These are phyloP conservation scores for Misgurnus mizolepis DNA, from an alignment of 2,113 vertebrate species.

Conservation along the genomic window DNA sequence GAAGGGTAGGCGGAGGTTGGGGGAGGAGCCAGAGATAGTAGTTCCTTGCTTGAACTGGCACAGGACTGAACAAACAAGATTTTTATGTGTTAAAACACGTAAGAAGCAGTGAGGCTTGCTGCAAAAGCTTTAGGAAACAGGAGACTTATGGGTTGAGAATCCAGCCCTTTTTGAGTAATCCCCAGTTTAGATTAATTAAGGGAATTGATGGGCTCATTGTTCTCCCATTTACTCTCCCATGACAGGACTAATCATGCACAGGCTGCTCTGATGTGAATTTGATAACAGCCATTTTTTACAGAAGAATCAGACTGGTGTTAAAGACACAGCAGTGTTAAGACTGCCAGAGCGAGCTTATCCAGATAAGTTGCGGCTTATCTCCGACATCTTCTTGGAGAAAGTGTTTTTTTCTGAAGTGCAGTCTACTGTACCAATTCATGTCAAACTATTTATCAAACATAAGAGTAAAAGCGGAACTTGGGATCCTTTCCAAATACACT, in stretches of 20 bases:
- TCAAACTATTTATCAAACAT: background rate
- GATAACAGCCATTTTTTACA: slow-evolving; percentile 12
- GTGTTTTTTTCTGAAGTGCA: slow-evolving; percentile 22
- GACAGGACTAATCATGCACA: slow-evolving; percentile 27
- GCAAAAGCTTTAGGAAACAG: background rate
- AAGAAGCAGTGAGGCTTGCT: background rate
- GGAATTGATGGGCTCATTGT: slow-evolving; percentile 39
- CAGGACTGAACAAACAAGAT: background rate
- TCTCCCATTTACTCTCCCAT: slow-evolving; percentile 8
- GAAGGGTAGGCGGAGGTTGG: background rate
- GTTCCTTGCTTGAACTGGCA: background rate
- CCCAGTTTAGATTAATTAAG: slow-evolving; percentile 44
- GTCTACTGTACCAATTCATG: slow-evolving; percentile 24
- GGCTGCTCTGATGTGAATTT: slow-evolving; percentile 25
- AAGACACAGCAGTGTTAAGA: background rate
- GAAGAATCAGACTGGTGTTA: slow-evolving; percentile 2
- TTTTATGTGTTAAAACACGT: slow-evolving; percentile 20
- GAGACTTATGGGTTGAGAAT: slow-evolving; percentile 16
- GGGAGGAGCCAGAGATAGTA: background rate
- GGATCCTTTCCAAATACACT: slow-evolving; percentile 21
- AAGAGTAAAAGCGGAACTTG: slow-evolving; percentile 18
- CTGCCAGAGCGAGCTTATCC: slow-evolving; percentile 26
- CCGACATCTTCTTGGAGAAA: slow-evolving; percentile 17
- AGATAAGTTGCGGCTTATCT: slow-evolving; percentile 19
- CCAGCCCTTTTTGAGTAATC: slow-evolving; percentile 17